Percentiles rank a stretch among this genome's conserved stretches.
These are phyloP conservation scores for Chaenocephalus aceratus DNA, from an alignment of 2,113 vertebrate genomes.

Conservation along the genomic window DNA sequence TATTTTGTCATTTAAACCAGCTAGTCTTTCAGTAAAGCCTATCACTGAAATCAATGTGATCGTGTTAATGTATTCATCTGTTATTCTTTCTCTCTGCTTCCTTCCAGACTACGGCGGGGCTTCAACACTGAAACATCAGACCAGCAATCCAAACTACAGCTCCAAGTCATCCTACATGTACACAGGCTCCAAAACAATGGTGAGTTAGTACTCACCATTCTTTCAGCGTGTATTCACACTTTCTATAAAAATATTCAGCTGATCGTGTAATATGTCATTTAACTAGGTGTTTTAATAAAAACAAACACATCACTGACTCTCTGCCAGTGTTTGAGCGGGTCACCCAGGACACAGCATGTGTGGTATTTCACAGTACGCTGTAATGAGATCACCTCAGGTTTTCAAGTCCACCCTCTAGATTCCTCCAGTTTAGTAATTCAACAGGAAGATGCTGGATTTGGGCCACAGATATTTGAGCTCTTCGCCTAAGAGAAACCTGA, in stretches of 20 bases:
- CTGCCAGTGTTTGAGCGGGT: conserved; percentile 23
- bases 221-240: conserved; percentile 7
- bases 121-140: conserved; percentile 77
- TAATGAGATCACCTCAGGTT: conserved; percentile 48
- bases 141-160: conserved; percentile 76
- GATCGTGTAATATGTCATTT: conserved; percentile 9
- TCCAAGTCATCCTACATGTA: conserved; percentile 80
- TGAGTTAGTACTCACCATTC: conserved; percentile 47
- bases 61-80: background rate
- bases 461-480: conserved; percentile 26
- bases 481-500: background rate
- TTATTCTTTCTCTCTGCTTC: conserved; percentile 22
- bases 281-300: background rate
- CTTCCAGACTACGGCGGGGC: conserved; percentile 79
- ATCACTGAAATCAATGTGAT: conserved; percentile 11
- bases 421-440: conserved; percentile 42
- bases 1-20: too few species aligned
- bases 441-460: background rate
- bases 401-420: conserved; percentile 71
- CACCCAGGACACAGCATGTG: conserved; percentile 38
- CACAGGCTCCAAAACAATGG: conserved; percentile 64
- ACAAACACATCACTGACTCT: background rate
- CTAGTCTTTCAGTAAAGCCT: background rate
- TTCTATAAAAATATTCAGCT: conserved; percentile 5
- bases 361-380: conserved; percentile 71